These are phyloP conservation scores for Acrobeloides nanus DNA, from an alignment of 2,888 invertebrate species.

Conservation along the genomic window DNA sequence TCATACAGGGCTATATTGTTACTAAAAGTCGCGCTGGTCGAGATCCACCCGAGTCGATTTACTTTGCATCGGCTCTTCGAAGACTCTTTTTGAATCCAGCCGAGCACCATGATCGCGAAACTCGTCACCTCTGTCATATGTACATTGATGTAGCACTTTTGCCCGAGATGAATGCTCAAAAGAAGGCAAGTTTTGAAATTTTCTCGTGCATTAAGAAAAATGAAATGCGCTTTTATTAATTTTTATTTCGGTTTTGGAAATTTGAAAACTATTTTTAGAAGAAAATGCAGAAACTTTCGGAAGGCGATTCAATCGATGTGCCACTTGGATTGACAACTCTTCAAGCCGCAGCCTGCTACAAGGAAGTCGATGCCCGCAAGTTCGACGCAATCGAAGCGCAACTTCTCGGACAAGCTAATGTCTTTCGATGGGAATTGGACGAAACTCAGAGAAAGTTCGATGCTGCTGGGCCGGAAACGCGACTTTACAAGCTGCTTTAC, in stretches of 20 bases:
- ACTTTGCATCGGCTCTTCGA: slow-evolving; percentile 17
- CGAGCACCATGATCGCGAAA: slow-evolving; percentile 2
- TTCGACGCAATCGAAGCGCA: slow-evolving; percentile 9
- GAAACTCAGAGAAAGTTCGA: slow-evolving; percentile 2
- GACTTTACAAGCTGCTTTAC: slow-evolving; percentile 3
- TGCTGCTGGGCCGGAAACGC: neutral
- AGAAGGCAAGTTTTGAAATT: slow-evolving; percentile 1
- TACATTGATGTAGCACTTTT: slow-evolving; percentile 21
- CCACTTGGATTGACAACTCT: slow-evolving; percentile 4
- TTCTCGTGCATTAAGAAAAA: neutral
- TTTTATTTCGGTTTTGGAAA: no score
- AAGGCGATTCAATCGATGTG: slow-evolving; percentile 4
- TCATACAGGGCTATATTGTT: slow-evolving; percentile 17
- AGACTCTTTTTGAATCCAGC: slow-evolving; percentile 9
- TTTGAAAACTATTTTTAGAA: neutral
- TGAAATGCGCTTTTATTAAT: no score
- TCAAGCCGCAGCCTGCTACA: slow-evolving; percentile 6
- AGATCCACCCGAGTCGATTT: slow-evolving; percentile 16
- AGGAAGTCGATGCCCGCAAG: slow-evolving; percentile 8
- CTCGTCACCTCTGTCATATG: slow-evolving; percentile 17
- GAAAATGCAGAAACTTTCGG: slow-evolving; percentile 8
- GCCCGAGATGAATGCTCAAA: neutral
- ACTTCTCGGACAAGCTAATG: slow-evolving; percentile 8
- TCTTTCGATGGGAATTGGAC: slow-evolving; percentile 3
- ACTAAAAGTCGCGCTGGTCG: neutral